Evolutionary conservation across 2,888 invertebrate genomes (phyloP).

Genomic region (Caradrina kadenii): DNA sequence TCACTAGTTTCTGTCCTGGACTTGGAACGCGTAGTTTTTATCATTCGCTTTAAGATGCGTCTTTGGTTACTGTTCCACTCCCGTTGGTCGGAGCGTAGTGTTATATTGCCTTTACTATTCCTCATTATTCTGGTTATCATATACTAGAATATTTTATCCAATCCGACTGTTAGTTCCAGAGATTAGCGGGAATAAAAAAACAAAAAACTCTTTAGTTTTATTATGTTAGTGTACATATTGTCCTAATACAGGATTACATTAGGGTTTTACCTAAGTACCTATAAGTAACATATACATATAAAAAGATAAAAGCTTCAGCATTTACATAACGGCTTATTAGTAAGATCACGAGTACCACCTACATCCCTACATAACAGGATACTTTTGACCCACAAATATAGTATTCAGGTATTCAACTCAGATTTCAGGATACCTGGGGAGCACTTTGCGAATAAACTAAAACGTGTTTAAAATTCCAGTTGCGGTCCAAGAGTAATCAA

Average conservation of each 20-base stretch:
- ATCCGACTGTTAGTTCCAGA: too few species aligned
- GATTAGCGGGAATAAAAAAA: too few species aligned
- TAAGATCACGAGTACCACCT: constrained; percentile 3
- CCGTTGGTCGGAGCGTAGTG: too few species aligned
- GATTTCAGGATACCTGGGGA: constrained; percentile 45
- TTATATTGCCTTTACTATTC: too few species aligned
- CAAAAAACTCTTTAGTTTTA: too few species aligned
- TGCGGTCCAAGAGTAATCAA: constrained; percentile 53
- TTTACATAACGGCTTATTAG: constrained; percentile 8
- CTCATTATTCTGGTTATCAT: too few species aligned
- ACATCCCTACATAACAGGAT: not conserved
- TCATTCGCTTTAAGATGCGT: too few species aligned
- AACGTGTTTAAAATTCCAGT: constrained; percentile 54
- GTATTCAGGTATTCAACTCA: constrained; percentile 47
- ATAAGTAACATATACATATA: not conserved
- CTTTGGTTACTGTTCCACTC: too few species aligned
- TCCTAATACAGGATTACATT: constrained; percentile 29
- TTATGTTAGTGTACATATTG: not conserved
- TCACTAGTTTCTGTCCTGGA: not conserved
- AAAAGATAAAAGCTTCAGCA: not conserved
- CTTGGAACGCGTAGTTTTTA: too few species aligned
- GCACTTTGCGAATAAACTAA: constrained; percentile 51
- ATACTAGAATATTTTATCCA: too few species aligned
- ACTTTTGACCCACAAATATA: constrained; percentile 39
- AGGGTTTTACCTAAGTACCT: not conserved